Conservation (phyloP, 2,113 vertebrate species). For the Clinocottus analis region DNA sequence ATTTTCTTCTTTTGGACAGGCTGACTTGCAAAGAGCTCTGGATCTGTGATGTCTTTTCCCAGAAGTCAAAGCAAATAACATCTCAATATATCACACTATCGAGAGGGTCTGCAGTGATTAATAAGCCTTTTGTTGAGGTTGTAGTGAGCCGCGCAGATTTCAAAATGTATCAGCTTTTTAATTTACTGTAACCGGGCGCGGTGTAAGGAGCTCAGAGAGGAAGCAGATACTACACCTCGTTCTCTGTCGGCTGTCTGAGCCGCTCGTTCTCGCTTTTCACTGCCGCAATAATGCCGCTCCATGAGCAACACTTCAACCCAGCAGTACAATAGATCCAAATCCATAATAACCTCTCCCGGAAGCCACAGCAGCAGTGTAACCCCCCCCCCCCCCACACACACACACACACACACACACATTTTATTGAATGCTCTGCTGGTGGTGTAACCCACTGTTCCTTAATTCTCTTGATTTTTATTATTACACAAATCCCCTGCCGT, state of each 20-base stretch:
- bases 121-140: conserved; percentile 33
- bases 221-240: conserved; percentile 13
- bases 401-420: background rate
- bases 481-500: conserved; percentile 18
- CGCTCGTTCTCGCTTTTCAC: conserved; percentile 25
- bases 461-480: conserved; percentile 33
- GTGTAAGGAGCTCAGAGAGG: conserved; percentile 1
- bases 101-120: conserved; percentile 21
- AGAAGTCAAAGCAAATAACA: conserved; percentile 46
- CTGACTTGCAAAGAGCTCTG: conserved; percentile 34
- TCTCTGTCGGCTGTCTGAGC: conserved; percentile 32
- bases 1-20: conserved; percentile 22
- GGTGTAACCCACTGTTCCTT: conserved; percentile 29
- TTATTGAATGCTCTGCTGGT: conserved; percentile 36
- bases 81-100: conserved; percentile 40
- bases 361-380: conserved; percentile 19
- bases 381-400: background rate
- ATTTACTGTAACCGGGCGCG: conserved; percentile 33
- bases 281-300: conserved; percentile 34
- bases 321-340: conserved; percentile 25
- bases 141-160: conserved; percentile 26
- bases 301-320: conserved; percentile 46
- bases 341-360: conserved; percentile 18
- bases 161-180: conserved; percentile 36
- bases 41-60: background rate